A percentile compares a stretch with the other conserved stretches of the same genome.
Conservation (phyloP, 2,888 invertebrate species). For the Caenorhabditis sp. region DNA sequence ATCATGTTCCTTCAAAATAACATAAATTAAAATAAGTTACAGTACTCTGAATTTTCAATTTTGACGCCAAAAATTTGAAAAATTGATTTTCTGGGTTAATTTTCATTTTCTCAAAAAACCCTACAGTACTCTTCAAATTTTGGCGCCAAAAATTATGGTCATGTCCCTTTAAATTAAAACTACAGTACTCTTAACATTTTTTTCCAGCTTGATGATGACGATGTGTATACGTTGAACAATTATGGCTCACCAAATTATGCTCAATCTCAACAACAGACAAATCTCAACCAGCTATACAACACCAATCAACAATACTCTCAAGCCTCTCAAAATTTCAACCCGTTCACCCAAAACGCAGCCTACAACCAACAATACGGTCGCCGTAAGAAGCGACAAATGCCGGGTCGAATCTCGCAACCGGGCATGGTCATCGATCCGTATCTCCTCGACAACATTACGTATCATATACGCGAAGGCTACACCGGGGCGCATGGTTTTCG, state of each 20-base stretch:
- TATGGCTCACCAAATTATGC: conserved; percentile 47
- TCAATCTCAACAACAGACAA: conserved; percentile 21
- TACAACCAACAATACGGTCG: conserved; percentile 19
- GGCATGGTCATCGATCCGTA: conserved; percentile 63
- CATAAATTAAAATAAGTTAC: too few species aligned
- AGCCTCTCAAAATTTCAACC: conserved; percentile 44
- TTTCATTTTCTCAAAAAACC: too few species aligned
- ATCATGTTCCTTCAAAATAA: too few species aligned
- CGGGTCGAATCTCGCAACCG: conserved; percentile 53
- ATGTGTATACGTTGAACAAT: conserved; percentile 47
- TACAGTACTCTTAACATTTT: not conserved
- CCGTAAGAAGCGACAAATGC: conserved; percentile 59
- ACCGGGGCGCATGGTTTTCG: conserved; percentile 61
- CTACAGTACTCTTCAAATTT: too few species aligned
- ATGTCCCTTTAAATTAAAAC: too few species aligned
- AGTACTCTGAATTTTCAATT: too few species aligned
- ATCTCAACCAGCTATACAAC: conserved; percentile 24
- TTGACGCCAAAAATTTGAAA: too few species aligned
- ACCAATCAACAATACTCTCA: conserved; percentile 15
- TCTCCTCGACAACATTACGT: conserved; percentile 62
- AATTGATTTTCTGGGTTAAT: too few species aligned
- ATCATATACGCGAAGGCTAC: conserved; percentile 58
- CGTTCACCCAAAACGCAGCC: conserved; percentile 26
- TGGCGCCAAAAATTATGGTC: too few species aligned
- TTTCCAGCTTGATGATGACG: conserved; percentile 61